These are phyloP conservation scores for Macquaria ambigua DNA, from an alignment of 2,113 vertebrate genomes.

Conservation along the genomic window DNA sequence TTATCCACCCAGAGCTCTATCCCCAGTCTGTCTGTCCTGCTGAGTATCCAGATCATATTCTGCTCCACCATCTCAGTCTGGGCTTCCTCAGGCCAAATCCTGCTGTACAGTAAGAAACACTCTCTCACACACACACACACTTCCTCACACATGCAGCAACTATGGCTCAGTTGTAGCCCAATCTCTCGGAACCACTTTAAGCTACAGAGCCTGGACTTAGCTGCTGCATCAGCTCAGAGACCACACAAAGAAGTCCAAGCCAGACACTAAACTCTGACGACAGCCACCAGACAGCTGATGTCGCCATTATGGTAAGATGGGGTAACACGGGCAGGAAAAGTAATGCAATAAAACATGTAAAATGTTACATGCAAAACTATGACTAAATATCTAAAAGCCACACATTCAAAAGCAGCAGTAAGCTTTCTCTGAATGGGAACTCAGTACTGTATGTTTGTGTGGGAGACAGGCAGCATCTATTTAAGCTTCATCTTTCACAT, in stretches of 20 bases:
- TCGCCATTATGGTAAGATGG: not conserved
- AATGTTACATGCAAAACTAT: not conserved
- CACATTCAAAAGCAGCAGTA: not conserved
- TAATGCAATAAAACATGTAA: constrained; percentile 2
- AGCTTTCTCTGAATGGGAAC: not conserved
- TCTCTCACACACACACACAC: not conserved
- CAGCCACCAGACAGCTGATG: not conserved
- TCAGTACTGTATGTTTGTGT: not conserved
- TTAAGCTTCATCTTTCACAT: not conserved
- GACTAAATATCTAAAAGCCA: not conserved
- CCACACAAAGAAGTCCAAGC: not conserved
- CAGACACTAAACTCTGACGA: not conserved
- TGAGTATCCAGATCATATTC: constrained; percentile 25
- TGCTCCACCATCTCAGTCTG: not conserved
- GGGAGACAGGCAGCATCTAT: not conserved
- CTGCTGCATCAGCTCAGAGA: not conserved
- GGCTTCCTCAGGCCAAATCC: constrained; percentile 8
- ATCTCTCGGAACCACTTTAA: constrained; percentile 17
- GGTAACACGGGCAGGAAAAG: not conserved
- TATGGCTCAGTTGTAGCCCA: not conserved
- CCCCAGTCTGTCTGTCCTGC: not conserved
- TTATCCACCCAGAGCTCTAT: not conserved
- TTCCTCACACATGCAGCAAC: not conserved
- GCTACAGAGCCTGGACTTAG: constrained; percentile 13
- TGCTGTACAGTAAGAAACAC: not conserved